Percentiles rank a stretch among this genome's conserved stretches.
phyloP scores from a whole-genome alignment of 2,113 vertebrate species.

The Aptenodytes forsteri region DNA sequence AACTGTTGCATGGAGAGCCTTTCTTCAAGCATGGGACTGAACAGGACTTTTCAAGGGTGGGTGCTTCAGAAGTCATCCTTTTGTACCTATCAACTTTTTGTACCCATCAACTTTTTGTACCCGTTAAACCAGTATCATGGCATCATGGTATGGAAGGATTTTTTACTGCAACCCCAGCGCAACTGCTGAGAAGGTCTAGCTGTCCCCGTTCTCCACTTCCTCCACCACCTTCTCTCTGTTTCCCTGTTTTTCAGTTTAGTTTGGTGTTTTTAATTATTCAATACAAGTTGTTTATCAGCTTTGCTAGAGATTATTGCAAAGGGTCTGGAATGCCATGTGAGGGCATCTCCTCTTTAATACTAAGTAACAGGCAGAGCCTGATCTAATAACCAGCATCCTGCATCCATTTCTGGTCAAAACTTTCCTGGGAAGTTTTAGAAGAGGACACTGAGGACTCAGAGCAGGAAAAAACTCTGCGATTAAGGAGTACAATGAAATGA shows the following conservation, averaged over 20 bases:
- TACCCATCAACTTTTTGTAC: not conserved
- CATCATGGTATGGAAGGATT: not conserved
- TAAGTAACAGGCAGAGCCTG: not conserved
- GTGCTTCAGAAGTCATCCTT: not conserved
- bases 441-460: not conserved
- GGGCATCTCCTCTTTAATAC: not conserved
- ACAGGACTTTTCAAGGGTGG: not conserved
- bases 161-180: not conserved
- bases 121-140: not conserved
- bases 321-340: not conserved
- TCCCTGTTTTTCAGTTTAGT: not conserved
- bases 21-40: not conserved
- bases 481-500: not conserved
- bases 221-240: not conserved
- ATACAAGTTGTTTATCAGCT: not conserved
- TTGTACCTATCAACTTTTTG: not conserved
- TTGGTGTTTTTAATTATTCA: not conserved
- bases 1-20: not conserved
- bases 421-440: conserved; percentile 7
- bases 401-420: conserved; percentile 11
- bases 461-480: not conserved
- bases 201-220: not conserved
- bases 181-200: not conserved
- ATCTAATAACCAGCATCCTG: not conserved
- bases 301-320: not conserved